Evolutionary conservation across 2,113 vertebrate genomes (phyloP), one percentile per base, ranked within the genome.

Genomic region (Myiopsitta monachus): DNA sequence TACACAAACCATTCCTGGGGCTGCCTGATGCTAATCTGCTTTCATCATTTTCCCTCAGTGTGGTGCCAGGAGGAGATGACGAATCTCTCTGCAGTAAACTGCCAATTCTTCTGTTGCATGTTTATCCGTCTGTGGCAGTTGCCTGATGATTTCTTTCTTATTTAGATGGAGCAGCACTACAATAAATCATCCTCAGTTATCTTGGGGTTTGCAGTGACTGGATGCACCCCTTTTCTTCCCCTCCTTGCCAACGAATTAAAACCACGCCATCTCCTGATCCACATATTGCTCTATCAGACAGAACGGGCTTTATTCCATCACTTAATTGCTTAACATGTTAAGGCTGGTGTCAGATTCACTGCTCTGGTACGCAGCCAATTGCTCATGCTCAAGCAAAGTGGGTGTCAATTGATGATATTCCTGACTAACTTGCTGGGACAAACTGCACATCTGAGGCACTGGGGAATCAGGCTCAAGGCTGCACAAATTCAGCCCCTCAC

Each of bases 291-390:
- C 83, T 75, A 89, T 94, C 95, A 94, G 87, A 72, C 94, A 78
- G 38, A 92, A 95, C 47, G 77, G 81, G 78, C 92, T 96, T 95
- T 92, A 87, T 84, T 72, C 69, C 66, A 84, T 66, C 62, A 95
- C 70, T 92, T 95, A 88, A 95, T 95, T 94, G 52, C 81, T 95
- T 92, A 91, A 87, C 57, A 61, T 47, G 74, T 73, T 91, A 87
- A 89, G 66, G 62, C 77, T 82, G 80, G 27, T 88, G 87, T 84
- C 89, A 92, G 83, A 39, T 78, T 82, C 69, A 59, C 73, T 84
- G 69, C 64, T 92, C 86, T 68, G 64, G 70, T 59, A 78, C 47
- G 64, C 76, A 94, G 83, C 83, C 92, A 94, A 83, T 47, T 81
- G 86, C 62, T 97, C 47, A 18, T 26, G 83, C 52, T 95, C 57